Percentiles rank a stretch among this genome's conserved stretches.
These are phyloP conservation scores for Himalopsyche kuldschensis DNA, from an alignment of 2,888 invertebrate species.

Conservation along the genomic window DNA sequence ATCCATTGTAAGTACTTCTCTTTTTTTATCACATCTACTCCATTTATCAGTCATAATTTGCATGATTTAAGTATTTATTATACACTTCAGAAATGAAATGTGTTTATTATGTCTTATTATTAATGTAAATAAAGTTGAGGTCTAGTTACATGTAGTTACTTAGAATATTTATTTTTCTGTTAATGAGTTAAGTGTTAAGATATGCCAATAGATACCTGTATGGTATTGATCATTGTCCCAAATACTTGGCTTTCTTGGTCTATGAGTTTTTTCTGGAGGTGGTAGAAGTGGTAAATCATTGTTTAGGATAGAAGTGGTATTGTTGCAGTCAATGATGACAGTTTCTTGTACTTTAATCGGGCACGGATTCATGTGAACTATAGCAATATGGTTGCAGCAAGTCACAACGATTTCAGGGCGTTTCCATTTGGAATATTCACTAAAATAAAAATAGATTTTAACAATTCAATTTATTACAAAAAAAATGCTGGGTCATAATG, in stretches of 20 bases:
- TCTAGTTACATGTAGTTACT: no score
- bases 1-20: no score
- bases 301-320: not conserved
- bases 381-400: constrained; percentile 60
- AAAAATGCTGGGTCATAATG: no score
- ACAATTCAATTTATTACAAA: not conserved
- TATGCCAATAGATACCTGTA: not conserved
- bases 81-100: no score
- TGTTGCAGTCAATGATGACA: not conserved
- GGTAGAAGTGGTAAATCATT: constrained; percentile 39
- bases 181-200: no score
- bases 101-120: no score
- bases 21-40: no score
- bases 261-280: constrained; percentile 49
- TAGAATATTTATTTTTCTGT: no score
- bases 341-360: not conserved
- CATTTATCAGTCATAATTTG: no score
- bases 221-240: constrained; percentile 46
- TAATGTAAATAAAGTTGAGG: no score
- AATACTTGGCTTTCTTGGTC: constrained; percentile 48
- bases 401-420: constrained; percentile 54
- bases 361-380: constrained; percentile 44
- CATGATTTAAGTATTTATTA: no score
- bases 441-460: not conserved
- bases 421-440: constrained; percentile 44